Percentiles rank a stretch among this genome's conserved stretches.
phyloP scores from a whole-genome alignment of 1,140 invertebrate genomes.

The Temnothorax longispinosus region DNA sequence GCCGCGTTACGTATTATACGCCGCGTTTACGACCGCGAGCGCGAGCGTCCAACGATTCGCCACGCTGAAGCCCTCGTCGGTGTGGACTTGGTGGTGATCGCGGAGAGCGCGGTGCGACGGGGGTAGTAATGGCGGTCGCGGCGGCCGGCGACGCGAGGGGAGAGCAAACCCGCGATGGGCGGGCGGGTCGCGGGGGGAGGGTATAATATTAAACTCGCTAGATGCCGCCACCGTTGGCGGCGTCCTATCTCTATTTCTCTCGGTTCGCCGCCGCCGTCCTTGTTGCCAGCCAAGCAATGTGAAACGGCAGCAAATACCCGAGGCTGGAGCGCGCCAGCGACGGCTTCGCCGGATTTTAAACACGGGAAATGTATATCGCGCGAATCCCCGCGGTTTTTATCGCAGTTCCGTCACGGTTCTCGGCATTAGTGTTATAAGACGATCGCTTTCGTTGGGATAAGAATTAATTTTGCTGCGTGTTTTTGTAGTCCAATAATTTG shows the following conservation, averaged over 20 bases:
- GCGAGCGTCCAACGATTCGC: constrained; percentile 70
- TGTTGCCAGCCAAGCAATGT: constrained; percentile 50
- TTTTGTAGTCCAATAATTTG: not conserved
- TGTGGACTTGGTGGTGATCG: constrained; percentile 3
- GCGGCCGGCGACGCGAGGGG: constrained; percentile 19
- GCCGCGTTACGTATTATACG: constrained; percentile 27
- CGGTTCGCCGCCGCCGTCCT: constrained; percentile 52
- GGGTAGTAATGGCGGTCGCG: constrained; percentile 5
- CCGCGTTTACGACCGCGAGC: constrained; percentile 55
- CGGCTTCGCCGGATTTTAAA: constrained; percentile 35
- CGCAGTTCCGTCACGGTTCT: too few species aligned
- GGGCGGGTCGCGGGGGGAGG: not conserved
- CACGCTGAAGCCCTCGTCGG: constrained; percentile 75
- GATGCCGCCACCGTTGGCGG: constrained; percentile 78
- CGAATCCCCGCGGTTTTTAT: not conserved
- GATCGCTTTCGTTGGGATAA: not conserved
- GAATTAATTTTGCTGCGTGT: not conserved
- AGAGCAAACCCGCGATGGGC: not conserved
- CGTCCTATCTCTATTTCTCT: constrained; percentile 81
- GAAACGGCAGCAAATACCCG: constrained; percentile 59
- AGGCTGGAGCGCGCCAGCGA: constrained; percentile 30
- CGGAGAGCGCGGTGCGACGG: constrained; percentile 26
- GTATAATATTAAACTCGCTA: constrained; percentile 66
- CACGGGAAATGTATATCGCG: constrained; percentile 42
- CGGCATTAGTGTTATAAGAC: not conserved